A percentile compares a stretch with the other conserved stretches of the same genome.
phyloP scores from a whole-genome alignment of 1,140 invertebrate genomes.

The Pteromalus puparum region DNA sequence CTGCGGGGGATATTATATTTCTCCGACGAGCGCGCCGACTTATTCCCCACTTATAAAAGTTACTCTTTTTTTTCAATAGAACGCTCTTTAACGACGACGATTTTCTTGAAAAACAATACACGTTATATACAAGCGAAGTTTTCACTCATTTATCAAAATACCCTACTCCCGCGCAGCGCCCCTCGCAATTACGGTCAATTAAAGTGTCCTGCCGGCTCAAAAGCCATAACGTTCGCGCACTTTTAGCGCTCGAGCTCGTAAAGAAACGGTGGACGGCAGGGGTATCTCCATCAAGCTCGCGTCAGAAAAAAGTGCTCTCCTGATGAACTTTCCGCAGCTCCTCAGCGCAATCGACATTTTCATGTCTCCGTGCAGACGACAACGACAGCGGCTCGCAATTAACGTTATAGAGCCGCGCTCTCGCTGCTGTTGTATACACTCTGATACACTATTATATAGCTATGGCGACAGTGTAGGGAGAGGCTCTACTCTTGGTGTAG shows the following conservation, averaged over 20 bases:
- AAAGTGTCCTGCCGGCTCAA: conserved; percentile 13
- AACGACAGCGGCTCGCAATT: conserved; percentile 28
- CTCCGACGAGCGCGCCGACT: background rate
- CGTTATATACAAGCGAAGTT: background rate
- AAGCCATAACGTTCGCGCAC: conserved; percentile 18
- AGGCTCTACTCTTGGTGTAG: too few species aligned
- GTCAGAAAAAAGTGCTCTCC: conserved; percentile 12
- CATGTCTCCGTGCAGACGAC: conserved; percentile 4
- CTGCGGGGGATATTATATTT: background rate
- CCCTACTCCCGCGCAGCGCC: background rate
- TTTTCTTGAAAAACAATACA: too few species aligned
- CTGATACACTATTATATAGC: conserved; percentile 1
- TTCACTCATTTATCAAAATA: conserved; percentile 28
- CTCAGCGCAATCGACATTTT: conserved; percentile 41
- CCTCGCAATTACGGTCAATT: conserved; percentile 24
- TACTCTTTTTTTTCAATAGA: too few species aligned
- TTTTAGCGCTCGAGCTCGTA: conserved; percentile 35
- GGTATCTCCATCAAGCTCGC: conserved; percentile 31
- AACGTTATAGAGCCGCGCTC: conserved; percentile 31
- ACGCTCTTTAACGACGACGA: too few species aligned
- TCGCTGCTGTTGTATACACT: conserved; percentile 1
- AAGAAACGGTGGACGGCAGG: conserved; percentile 28
- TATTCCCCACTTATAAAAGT: background rate
- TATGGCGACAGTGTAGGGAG: background rate
- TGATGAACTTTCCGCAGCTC: conserved; percentile 29